Conservation (phyloP, 2,888 invertebrate species). For the Antitype chi region DNA sequence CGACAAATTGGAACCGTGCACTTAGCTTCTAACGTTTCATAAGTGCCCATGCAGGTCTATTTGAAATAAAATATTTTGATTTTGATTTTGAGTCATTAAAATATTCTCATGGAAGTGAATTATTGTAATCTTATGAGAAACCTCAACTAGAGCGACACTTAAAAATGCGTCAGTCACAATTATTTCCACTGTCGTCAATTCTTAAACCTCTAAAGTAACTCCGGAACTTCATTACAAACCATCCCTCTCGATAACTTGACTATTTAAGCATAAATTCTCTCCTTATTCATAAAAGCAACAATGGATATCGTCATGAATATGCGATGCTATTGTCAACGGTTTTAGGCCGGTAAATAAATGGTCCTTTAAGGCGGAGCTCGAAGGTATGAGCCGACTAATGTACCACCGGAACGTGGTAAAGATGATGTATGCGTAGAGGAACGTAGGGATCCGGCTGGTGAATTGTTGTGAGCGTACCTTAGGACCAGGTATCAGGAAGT, state of each 20-base stretch:
- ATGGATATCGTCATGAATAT: conserved; percentile 81
- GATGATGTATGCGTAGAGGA: conserved; percentile 51
- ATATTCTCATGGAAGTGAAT: background rate
- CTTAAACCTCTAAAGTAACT: background rate
- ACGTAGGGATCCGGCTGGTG: conserved; percentile 45
- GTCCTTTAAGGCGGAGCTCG: conserved; percentile 70
- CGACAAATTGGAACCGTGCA: no score
- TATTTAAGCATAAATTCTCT: conserved; percentile 67
- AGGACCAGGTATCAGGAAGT: conserved; percentile 42
- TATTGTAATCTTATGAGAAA: background rate
- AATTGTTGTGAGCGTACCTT: conserved; percentile 34
- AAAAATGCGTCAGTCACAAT: background rate
- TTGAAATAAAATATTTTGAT: no score
- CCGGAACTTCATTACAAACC: conserved; percentile 27
- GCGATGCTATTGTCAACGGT: conserved; percentile 81
- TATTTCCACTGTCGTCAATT: background rate
- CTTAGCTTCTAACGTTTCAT: no score
- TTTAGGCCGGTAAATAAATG: conserved; percentile 79
- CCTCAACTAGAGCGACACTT: background rate
- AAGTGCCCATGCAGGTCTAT: no score
- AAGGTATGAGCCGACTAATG: conserved; percentile 53
- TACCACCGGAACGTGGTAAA: conserved; percentile 41
- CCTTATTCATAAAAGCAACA: conserved; percentile 79
- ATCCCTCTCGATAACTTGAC: conserved; percentile 51
- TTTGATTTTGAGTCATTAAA: background rate